Conservation (phyloP, 2,888 invertebrate species). For the Lathronympha strigana region DNA sequence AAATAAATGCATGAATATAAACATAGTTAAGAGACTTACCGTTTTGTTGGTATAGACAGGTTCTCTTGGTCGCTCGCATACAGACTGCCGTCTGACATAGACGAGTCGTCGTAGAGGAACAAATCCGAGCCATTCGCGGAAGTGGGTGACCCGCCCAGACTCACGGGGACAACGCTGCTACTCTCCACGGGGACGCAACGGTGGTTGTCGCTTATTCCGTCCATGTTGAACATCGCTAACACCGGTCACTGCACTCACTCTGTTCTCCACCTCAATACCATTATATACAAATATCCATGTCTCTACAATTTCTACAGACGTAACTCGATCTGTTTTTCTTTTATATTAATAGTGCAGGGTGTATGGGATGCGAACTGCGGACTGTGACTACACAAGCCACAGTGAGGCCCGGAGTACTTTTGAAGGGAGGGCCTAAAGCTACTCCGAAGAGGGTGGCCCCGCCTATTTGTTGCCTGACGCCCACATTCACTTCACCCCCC, state of each 20-base stretch:
- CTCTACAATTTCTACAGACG: background rate
- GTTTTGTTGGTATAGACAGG: constrained; percentile 85
- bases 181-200: constrained; percentile 54
- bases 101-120: constrained; percentile 87
- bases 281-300: constrained; percentile 1
- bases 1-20: background rate
- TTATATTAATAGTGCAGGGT: background rate
- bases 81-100: constrained; percentile 86
- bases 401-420: constrained; percentile 37
- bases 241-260: constrained; percentile 24
- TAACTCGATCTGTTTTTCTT: background rate
- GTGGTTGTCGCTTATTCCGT: constrained; percentile 52
- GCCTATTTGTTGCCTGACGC: constrained; percentile 40
- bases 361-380: constrained; percentile 1
- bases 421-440: constrained; percentile 34
- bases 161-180: constrained; percentile 50
- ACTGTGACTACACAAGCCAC: background rate
- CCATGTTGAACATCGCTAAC: constrained; percentile 53
- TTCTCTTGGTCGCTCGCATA: constrained; percentile 94
- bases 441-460: constrained; percentile 32
- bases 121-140: constrained; percentile 86
- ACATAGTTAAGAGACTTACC: constrained; percentile 71
- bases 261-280: constrained; percentile 12
- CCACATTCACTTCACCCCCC: constrained; percentile 22
- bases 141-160: constrained; percentile 67